Percentiles rank a stretch among this genome's conserved stretches.
phyloP scores from a whole-genome alignment of 2,797 vertebrate genomes.

The Ceryle rudis region DNA sequence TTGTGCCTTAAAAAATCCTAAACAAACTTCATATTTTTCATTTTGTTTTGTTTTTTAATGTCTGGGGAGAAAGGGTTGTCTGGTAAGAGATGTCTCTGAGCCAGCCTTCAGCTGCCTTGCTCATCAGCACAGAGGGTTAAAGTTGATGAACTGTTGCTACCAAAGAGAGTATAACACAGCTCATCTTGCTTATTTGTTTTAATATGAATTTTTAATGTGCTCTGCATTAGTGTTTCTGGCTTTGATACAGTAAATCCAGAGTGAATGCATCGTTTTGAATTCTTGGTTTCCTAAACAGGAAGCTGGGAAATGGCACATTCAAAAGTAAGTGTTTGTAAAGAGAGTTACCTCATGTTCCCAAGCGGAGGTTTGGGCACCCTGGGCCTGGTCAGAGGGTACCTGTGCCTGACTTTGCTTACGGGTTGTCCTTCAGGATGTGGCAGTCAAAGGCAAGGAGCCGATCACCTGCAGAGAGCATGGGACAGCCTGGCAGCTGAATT shows the following conservation, averaged over 20 bases:
- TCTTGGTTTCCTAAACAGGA: not conserved
- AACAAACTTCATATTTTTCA: no score
- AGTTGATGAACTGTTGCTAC: not conserved
- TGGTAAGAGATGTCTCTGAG: not conserved
- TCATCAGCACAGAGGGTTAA: not conserved
- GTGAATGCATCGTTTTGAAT: not conserved
- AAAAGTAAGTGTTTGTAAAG: not conserved
- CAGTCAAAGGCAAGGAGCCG: accelerated
- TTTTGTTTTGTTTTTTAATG: not conserved
- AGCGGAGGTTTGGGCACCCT: not conserved
- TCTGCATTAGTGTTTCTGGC: not conserved
- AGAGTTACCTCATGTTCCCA: not conserved
- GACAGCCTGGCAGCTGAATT: not conserved
- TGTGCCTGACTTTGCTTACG: not conserved
- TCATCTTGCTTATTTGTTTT: not conserved
- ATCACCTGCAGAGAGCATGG: not conserved
- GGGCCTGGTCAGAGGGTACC: not conserved
- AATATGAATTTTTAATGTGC: not conserved
- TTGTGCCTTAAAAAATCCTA: not conserved
- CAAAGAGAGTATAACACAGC: not conserved
- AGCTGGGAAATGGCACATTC: not conserved
- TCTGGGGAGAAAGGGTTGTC: not conserved
- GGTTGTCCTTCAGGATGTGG: not conserved
- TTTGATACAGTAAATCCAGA: not conserved
- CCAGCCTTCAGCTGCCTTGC: not conserved